Evolutionary conservation across 1,140 invertebrate genomes (phyloP).

Genomic region (Heliconius himera): DNA sequence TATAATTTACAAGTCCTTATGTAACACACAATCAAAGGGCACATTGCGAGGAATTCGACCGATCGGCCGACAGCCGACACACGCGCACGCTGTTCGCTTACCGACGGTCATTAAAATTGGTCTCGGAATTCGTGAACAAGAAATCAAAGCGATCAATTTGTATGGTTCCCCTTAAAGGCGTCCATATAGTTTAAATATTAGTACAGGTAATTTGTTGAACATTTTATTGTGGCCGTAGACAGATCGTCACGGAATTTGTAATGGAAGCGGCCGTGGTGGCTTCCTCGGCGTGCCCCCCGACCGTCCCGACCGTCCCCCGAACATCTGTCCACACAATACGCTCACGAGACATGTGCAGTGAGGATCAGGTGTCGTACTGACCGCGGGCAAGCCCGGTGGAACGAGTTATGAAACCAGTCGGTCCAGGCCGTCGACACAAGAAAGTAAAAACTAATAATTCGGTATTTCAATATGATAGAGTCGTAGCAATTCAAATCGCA

Average conservation of each 20-base stretch:
- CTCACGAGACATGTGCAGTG: slow-evolving; percentile 60
- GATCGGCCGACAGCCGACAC: slow-evolving; percentile 46
- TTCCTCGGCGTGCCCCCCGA: slow-evolving; percentile 30
- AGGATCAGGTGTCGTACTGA: slow-evolving; percentile 76
- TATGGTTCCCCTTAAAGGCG: slow-evolving; percentile 36
- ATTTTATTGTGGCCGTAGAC: not conserved
- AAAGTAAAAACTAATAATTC: slow-evolving; percentile 59
- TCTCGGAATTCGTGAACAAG: slow-evolving; percentile 51
- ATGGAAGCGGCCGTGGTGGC: slow-evolving; percentile 19
- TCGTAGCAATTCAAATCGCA: slow-evolving; percentile 12
- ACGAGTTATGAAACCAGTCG: slow-evolving; percentile 63
- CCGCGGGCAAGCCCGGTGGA: slow-evolving; percentile 65
- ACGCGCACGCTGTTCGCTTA: slow-evolving; percentile 55
- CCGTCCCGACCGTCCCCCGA: slow-evolving; percentile 45
- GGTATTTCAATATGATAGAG: slow-evolving; percentile 16
- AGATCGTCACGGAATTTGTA: slow-evolving; percentile 26
- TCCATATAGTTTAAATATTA: slow-evolving; percentile 15
- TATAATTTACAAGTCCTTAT: not conserved
- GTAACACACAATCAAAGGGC: slow-evolving; percentile 45
- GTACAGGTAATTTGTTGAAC: not conserved
- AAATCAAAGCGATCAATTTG: slow-evolving; percentile 53
- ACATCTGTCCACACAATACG: slow-evolving; percentile 56
- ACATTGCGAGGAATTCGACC: slow-evolving; percentile 63
- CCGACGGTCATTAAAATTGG: slow-evolving; percentile 54
- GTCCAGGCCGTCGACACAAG: slow-evolving; percentile 46